Evolutionary conservation across 2,888 invertebrate genomes (phyloP).

Genomic region (Phortica okadai): DNA sequence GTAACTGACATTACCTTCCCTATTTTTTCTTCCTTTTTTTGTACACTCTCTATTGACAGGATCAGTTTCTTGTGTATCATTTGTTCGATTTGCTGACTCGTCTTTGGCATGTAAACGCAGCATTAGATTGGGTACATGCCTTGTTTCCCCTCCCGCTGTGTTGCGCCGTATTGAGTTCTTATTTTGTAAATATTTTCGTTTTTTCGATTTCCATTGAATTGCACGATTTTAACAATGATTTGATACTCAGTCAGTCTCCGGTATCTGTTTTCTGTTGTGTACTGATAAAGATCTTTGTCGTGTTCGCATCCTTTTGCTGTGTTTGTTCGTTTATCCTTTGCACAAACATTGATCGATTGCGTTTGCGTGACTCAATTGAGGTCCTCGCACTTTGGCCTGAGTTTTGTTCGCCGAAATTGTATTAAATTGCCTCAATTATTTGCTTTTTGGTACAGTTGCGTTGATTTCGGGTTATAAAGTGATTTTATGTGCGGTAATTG

Average conservation of each 20-base stretch:
- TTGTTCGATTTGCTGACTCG: neutral
- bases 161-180: constrained; percentile 11
- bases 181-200: constrained; percentile 35
- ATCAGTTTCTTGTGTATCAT: neutral
- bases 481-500: constrained; percentile 19
- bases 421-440: constrained; percentile 28
- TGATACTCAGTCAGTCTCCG: neutral
- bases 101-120: constrained; percentile 5
- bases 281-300: constrained; percentile 36
- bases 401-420: neutral
- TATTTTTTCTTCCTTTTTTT: neutral
- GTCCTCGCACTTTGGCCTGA: neutral
- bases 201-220: constrained; percentile 31
- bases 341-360: constrained; percentile 7
- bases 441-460: constrained; percentile 1
- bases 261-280: constrained; percentile 17
- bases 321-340: constrained; percentile 7
- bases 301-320: constrained; percentile 4
- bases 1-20: constrained; percentile 5
- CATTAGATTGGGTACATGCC: neutral
- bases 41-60: neutral
- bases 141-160: constrained; percentile 27
- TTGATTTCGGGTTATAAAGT: constrained; percentile 19
- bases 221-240: constrained; percentile 16
- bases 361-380: constrained; percentile 27